Percentiles rank a stretch among this genome's conserved stretches.
These are phyloP conservation scores for Hirtodrosophila histrioides DNA, from an alignment of 2,888 invertebrate genomes.

Conservation along the genomic window DNA sequence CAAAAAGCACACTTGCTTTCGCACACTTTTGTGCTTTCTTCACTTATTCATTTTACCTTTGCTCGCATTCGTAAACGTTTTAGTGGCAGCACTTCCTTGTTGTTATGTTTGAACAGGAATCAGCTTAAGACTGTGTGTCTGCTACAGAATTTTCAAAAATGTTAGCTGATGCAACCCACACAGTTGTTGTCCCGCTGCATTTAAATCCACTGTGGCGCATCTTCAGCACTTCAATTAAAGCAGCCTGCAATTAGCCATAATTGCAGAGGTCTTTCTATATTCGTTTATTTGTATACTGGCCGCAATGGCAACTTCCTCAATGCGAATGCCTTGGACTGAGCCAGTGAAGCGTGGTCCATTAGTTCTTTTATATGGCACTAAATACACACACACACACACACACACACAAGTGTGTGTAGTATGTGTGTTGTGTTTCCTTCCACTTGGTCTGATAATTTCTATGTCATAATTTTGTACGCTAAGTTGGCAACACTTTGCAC, in stretches of 20 bases:
- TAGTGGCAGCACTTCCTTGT: too few relatives aligned
- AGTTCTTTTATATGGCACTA: conserved; percentile 21
- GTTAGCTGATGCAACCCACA: not conserved
- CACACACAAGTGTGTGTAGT: too few relatives aligned
- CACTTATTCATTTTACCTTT: too few relatives aligned
- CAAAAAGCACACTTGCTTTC: too few relatives aligned
- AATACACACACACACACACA: conserved; percentile 4
- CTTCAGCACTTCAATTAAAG: conserved; percentile 20
- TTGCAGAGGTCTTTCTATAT: conserved; percentile 21
- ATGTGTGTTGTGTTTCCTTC: not conserved
- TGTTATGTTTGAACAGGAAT: too few relatives aligned
- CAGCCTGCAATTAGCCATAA: conserved; percentile 41
- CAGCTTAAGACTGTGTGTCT: too few relatives aligned
- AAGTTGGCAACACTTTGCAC: conserved; percentile 80
- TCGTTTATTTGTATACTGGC: conserved; percentile 28
- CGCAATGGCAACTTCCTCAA: conserved; percentile 40
- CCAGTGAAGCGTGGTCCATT: conserved; percentile 49
- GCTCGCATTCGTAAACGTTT: too few relatives aligned
- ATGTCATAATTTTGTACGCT: conserved; percentile 78
- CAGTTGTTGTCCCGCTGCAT: not conserved
- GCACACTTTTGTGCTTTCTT: too few relatives aligned
- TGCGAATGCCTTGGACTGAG: conserved; percentile 9
- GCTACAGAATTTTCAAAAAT: too few relatives aligned
- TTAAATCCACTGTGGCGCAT: conserved; percentile 18
- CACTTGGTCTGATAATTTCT: conserved; percentile 42